phyloP scores from a whole-genome alignment of 2,888 invertebrate genomes.

The Ormyrus rosae region DNA sequence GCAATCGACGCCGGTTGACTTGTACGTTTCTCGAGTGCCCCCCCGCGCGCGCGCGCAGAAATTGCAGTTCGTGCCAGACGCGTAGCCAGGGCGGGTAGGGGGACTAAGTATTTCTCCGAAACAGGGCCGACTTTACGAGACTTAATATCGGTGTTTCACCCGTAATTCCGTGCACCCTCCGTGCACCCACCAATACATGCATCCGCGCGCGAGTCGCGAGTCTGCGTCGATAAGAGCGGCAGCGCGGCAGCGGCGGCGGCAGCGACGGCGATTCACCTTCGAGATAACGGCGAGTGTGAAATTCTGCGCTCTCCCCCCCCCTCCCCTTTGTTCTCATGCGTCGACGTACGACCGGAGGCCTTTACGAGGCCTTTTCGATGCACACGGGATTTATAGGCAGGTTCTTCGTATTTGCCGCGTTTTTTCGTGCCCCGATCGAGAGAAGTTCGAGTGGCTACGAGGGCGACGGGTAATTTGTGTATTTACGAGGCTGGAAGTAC shows the following conservation, averaged over 20 bases:
- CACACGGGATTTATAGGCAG: too few species aligned
- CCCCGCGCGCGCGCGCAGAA: conserved; percentile 51
- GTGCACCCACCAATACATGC: too few species aligned
- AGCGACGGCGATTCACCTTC: conserved; percentile 12
- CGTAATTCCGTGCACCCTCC: conserved; percentile 63
- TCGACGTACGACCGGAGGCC: neutral
- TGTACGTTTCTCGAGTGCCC: conserved; percentile 43
- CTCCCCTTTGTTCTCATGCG: neutral
- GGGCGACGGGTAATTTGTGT: conserved; percentile 23
- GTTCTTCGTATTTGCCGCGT: neutral
- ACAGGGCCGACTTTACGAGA: conserved; percentile 67
- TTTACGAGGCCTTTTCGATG: neutral
- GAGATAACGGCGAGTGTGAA: conserved; percentile 64
- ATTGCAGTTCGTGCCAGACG: conserved; percentile 62
- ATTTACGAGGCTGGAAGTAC: conserved; percentile 26
- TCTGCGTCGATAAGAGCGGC: conserved; percentile 64
- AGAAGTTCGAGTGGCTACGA: neutral
- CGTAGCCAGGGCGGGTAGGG: conserved; percentile 12
- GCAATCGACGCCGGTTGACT: conserved; percentile 43
- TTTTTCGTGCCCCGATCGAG: neutral
- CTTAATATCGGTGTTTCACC: conserved; percentile 71
- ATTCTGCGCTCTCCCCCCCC: conserved; percentile 51
- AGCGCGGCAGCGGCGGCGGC: neutral
- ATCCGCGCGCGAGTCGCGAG: neutral
- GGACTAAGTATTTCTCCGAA: conserved; percentile 69